Evolutionary conservation across 2,113 vertebrate genomes (phyloP).

Genomic region (Saguinus midas): DNA sequence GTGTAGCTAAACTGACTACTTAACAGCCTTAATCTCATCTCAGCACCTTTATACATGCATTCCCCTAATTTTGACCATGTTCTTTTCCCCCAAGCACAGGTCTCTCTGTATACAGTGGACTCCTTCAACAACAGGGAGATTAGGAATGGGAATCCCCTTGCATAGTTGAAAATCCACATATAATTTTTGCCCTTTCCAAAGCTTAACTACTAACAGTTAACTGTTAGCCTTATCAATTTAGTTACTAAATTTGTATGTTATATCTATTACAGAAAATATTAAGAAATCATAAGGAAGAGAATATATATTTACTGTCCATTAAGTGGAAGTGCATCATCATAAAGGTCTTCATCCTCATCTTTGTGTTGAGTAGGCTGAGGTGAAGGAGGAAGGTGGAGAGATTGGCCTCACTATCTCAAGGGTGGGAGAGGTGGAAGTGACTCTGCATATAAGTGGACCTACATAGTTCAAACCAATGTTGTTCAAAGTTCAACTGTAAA

Average conservation of each 20-base stretch:
- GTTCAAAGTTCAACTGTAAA: not conserved
- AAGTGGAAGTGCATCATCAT: not conserved
- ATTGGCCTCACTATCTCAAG: not conserved
- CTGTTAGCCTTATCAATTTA: not conserved
- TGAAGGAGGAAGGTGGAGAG: not conserved
- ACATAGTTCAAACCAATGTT: not conserved
- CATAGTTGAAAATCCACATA: not conserved
- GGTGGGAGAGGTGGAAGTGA: not conserved
- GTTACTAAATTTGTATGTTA: too few species aligned
- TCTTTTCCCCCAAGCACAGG: not conserved
- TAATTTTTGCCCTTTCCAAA: not conserved
- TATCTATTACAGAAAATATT: not conserved
- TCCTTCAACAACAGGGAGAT: not conserved
- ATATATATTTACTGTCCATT: not conserved
- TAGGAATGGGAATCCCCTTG: not conserved
- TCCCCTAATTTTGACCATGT: not conserved
- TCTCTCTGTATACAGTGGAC: not conserved
- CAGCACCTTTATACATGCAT: not conserved
- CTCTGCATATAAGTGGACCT: not conserved
- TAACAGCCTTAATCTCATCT: not conserved
- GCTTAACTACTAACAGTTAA: not conserved
- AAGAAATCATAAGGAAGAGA: not conserved
- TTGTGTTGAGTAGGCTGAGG: not conserved
- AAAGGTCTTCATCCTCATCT: not conserved
- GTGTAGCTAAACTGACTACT: not conserved